phyloP scores from a whole-genome alignment of 2,797 vertebrate genomes.

The Mus spretus region DNA sequence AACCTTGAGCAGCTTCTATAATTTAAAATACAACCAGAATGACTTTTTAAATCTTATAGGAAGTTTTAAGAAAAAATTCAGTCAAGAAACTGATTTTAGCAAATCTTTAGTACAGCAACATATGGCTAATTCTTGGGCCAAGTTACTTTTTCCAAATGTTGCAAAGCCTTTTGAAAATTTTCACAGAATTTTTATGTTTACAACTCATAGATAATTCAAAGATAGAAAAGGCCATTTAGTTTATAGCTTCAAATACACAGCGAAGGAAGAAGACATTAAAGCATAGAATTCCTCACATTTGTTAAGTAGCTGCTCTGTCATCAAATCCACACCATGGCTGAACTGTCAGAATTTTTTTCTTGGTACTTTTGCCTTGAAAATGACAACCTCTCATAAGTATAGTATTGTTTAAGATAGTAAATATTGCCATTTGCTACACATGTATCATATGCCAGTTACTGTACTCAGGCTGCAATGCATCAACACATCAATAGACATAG shows the following conservation, averaged over 20 bases:
- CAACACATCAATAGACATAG: background rate
- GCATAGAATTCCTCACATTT: background rate
- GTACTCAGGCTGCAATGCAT: background rate
- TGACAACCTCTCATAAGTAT: slow-evolving; percentile 24
- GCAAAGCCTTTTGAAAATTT: slow-evolving; percentile 53
- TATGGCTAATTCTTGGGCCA: slow-evolving; percentile 46
- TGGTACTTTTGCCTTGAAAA: background rate
- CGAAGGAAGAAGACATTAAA: background rate
- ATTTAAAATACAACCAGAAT: slow-evolving; percentile 51
- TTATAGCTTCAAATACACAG: background rate
- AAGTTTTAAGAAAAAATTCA: slow-evolving; percentile 49
- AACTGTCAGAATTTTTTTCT: background rate
- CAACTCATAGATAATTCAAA: slow-evolving; percentile 12
- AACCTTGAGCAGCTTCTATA: background rate
- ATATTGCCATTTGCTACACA: background rate
- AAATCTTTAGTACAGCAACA: slow-evolving; percentile 39
- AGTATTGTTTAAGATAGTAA: background rate
- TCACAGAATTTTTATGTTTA: background rate
- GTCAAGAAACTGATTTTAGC: background rate
- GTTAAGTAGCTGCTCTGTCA: background rate
- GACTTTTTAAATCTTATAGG: background rate
- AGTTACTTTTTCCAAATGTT: slow-evolving; percentile 65
- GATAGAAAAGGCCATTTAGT: slow-evolving; percentile 11
- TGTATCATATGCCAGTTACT: background rate
- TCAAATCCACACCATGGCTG: background rate